A percentile compares a stretch with the other conserved stretches of the same genome.
Evolutionary conservation across 2,113 vertebrate species (phyloP).

Genomic region (Aphyosemion australe): DNA sequence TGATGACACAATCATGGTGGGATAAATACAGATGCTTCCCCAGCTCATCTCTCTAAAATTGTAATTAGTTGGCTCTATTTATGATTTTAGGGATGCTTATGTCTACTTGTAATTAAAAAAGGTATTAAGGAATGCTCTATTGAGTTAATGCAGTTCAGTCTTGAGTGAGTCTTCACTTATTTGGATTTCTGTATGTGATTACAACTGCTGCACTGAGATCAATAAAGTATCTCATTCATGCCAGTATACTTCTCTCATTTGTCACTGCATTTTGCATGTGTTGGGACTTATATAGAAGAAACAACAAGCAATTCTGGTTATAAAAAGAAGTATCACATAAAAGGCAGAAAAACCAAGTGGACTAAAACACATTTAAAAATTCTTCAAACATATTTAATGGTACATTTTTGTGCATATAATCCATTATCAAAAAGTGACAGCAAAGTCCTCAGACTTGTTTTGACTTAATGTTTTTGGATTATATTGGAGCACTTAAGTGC

Average conservation of each 20-base stretch:
- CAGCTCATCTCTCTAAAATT: conserved; percentile 37
- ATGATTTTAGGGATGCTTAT: neutral
- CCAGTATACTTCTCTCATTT: neutral
- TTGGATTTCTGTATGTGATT: neutral
- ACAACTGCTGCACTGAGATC: neutral
- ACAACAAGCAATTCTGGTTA: no score
- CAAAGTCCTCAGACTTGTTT: no score
- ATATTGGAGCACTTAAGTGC: no score
- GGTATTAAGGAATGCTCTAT: conserved; percentile 19
- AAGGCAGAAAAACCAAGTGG: no score
- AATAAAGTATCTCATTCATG: neutral
- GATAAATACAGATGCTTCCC: conserved; percentile 72
- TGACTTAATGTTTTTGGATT: no score
- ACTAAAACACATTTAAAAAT: no score
- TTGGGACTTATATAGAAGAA: no score
- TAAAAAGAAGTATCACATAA: no score
- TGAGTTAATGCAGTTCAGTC: neutral
- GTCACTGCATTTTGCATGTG: no score
- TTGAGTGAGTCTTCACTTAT: neutral
- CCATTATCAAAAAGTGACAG: no score
- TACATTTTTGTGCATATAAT: no score
- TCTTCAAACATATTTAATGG: no score
- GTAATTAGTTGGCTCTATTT: conserved; percentile 24
- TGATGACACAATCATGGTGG: conserved; percentile 85
- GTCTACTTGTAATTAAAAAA: conserved; percentile 53